Evolutionary conservation across 92 coral and sea anemone species (phyloP), one percentile per base, ranked within the genome.

Genomic region (Heteractis magnifica): DNA sequence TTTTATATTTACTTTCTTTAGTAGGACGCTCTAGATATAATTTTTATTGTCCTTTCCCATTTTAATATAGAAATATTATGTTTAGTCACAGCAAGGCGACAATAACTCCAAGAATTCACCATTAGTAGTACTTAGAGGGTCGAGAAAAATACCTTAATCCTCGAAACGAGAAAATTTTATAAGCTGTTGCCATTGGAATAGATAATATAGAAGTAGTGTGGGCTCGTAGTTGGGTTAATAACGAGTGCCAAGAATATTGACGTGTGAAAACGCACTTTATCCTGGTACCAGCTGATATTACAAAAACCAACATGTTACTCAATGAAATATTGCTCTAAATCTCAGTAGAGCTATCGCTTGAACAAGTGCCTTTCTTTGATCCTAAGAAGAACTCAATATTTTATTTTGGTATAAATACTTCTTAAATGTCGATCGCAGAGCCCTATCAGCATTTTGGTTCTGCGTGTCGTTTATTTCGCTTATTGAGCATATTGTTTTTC

Each of bases 321-420:
- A 23, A 80, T 80, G 76, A 58, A 64, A 58, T 72, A 65, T 80
- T 78, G 53, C 65, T 26, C 51, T 48, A 81, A 59, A 81, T 68
- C 55, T 68, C 73, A 26, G 73, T 68, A 26, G 49, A 68, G 19
- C 73, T 23, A 68, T 19, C 71, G n/a, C n/a, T 20, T 20, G 26
- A 19, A 9, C 10, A 8, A n/a, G 19, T 34, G 44, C 44, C 44
- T 34, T 34, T 34, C 44, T 34, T 34, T 34, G 2, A 34, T 34
- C 44, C 44, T 34, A 34, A 34, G 44, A 34, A 34, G 73, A 62
- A 48, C 23, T 13, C 73, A 26, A 68, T 68, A 68, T 68, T 68
- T 68, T 68, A 68, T 68, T 68, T 68, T 26, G 3, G 44, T 34
- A 34, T 34, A 34, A 34, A 34, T 34, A 68, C 23, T 41, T 26